Evolutionary conservation across 2,888 invertebrate genomes (phyloP).

Genomic region (Drosophila fulvimacula): DNA sequence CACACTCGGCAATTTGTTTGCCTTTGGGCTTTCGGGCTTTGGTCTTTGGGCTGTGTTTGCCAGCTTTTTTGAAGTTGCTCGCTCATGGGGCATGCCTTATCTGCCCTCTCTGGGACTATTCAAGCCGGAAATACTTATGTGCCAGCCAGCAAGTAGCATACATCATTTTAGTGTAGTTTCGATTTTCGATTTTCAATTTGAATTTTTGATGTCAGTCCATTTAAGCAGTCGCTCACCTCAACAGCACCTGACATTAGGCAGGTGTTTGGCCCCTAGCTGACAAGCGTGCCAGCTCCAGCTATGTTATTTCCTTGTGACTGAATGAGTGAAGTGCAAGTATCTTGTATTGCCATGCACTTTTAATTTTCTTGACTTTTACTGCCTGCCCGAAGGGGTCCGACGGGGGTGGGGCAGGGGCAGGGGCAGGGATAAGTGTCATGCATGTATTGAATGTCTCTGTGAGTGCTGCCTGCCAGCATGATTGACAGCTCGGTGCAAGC

Average conservation of each 20-base stretch:
- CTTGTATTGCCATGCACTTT: constrained; percentile 51
- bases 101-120: constrained; percentile 37
- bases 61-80: constrained; percentile 25
- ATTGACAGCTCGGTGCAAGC: constrained; percentile 44
- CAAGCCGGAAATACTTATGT: constrained; percentile 47
- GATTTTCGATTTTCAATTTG: constrained; percentile 42
- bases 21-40: constrained; percentile 56
- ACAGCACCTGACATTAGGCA: constrained; percentile 47
- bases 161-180: constrained; percentile 31
- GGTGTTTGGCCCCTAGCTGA: constrained; percentile 47
- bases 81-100: constrained; percentile 52
- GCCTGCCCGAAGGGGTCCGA: background rate
- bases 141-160: constrained; percentile 2
- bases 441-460: constrained; percentile 24
- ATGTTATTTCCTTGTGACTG: constrained; percentile 33
- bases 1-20: constrained; percentile 68
- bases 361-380: constrained; percentile 55
- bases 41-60: constrained; percentile 45
- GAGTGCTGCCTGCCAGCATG: constrained; percentile 24
- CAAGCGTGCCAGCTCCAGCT: background rate
- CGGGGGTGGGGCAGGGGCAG: background rate
- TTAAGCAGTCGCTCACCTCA: constrained; percentile 38
- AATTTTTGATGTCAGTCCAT: constrained; percentile 47
- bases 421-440: constrained; percentile 33
- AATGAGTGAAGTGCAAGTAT: constrained; percentile 12